Evolutionary conservation across 2,113 vertebrate genomes (phyloP), one percentile per base, ranked within the genome.

Genomic region (Progne subis): DNA sequence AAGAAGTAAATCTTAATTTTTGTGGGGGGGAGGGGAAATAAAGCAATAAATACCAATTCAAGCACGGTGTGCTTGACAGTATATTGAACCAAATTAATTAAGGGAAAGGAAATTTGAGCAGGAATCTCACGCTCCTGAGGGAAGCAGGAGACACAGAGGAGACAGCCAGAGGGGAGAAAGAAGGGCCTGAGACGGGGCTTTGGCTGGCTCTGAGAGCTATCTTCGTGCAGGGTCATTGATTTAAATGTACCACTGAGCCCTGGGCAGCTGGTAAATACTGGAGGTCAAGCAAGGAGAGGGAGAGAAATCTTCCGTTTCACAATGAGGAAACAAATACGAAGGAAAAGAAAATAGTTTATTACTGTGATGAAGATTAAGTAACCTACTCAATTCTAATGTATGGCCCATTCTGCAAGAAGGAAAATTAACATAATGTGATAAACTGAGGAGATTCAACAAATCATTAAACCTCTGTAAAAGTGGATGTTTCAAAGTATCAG

Each of bases 311-410:
- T 74, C 26, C 67, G 47, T 55, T 39, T 82, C 37, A 53, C 83
- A 93, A 65, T 20, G n/a, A 88, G 32, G 76, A 88, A 92, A 32
- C 32, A 81, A 93, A 43, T 23, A 24, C 0, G 1, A 89, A 74
- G 24, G 39, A 39, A 50, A 82, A 84, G 88, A 57, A 31, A 80
- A 47, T 44, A 91, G 43, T 72, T 2, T 65, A 69, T 86, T 86
- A 65, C 76, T 64, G 41, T 32, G 72, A 92, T 77, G 80, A 92
- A 92, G 92, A 96, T 91, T 91, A 97, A 96, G 65, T 96, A 93
- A 94, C 49, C 69, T 41, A 78, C 17, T 81, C 64, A 60, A 46
- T 82, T 75, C 49, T 55, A 94, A 94, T 68, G 37, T 37, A 77
- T 65, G 43, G 41, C n/a, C 75, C 37, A 60, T 82, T 94, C 88